These are phyloP conservation scores for Argyrosomus japonicus DNA, from an alignment of 2,113 vertebrate species.

Conservation along the genomic window DNA sequence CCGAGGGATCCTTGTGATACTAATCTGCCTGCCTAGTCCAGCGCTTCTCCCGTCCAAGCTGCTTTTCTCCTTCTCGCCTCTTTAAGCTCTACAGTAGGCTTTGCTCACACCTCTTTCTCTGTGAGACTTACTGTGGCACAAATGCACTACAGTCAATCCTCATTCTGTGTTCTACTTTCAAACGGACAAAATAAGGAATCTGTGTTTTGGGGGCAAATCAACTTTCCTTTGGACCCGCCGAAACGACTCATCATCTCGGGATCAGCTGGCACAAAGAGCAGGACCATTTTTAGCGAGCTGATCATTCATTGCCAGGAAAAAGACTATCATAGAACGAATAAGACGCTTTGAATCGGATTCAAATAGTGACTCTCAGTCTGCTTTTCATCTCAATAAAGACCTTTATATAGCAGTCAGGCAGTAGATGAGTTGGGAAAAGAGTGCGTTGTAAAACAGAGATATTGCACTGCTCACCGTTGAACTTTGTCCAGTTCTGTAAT, in stretches of 20 bases:
- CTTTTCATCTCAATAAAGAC: slow-evolving; percentile 74
- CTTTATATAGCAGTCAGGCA: slow-evolving; percentile 67
- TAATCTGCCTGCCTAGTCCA: slow-evolving; percentile 54
- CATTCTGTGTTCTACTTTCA: slow-evolving; percentile 62
- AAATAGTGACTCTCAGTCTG: slow-evolving; percentile 69
- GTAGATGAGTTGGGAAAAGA: slow-evolving; percentile 61
- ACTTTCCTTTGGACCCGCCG: slow-evolving; percentile 68
- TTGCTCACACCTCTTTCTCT: slow-evolving; percentile 61
- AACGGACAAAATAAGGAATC: slow-evolving; percentile 66
- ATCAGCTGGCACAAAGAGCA: slow-evolving; percentile 70
- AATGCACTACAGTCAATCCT: slow-evolving; percentile 49
- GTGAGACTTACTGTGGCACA: slow-evolving; percentile 38
- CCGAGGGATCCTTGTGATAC: slow-evolving; percentile 51
- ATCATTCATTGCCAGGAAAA: slow-evolving; percentile 77
- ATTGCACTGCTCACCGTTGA: slow-evolving; percentile 65
- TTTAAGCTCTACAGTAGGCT: slow-evolving; percentile 46
- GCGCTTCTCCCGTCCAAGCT: slow-evolving; percentile 56
- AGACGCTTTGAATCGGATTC: slow-evolving; percentile 72
- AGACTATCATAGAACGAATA: slow-evolving; percentile 73
- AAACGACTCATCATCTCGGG: slow-evolving; percentile 68
- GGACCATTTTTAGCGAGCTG: slow-evolving; percentile 61
- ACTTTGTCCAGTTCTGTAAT: slow-evolving; percentile 72
- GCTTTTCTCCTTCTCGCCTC: slow-evolving; percentile 48
- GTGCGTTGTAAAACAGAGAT: slow-evolving; percentile 75
- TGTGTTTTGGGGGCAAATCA: slow-evolving; percentile 74